Base-by-base conservation (phyloP, 2,888 invertebrate species). In the Erebia ligea region DNA sequence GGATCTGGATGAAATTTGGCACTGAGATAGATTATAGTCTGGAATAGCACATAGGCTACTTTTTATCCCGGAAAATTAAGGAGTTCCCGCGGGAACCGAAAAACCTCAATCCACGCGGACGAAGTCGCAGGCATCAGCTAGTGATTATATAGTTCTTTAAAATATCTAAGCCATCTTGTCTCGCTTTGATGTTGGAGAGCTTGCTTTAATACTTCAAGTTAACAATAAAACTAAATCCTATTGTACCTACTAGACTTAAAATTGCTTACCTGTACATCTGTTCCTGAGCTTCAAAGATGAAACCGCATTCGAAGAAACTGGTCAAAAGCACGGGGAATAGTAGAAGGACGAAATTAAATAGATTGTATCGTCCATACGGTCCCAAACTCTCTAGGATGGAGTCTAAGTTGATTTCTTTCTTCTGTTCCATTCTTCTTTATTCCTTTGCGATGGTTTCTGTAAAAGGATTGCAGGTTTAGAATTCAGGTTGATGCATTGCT, bases 361-460 rank as follows among this genome's bases (percentile, higher is more conserved):
- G 79, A 79, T 93, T 93, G 80, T 91, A 93, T 73, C 91, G 83
- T 13, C 92, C 90, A 72, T 92, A 89, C 40, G 92, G 91, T n/a
- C 92, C 91, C 67, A 93, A 80, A 59, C 88, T 91, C 73, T 92
- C 92, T 21, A 93, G 81, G 25, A 93, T 79, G 2, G 92, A 91
- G 83, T 93, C 93, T 75, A 93, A 81, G 81, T 93, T 93, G 78
- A 92, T 91, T 82, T 90, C 90, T 81, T 90, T 92, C 82, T 86
- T 90, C 57, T 81, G 81, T 54, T 90, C 91, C 76, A 78, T 90
- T 87, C 86, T 63, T 25, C 21, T 25, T 15, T 57, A 57, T 15
- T 10, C 56, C 25, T 57, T 57, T 67, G 50, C 19, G 65, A 59
- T 50, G 48, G 40, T n/a, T 15, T 67, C 75, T 75, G 71, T 34